Evolutionary conservation across 2,797 vertebrate genomes (phyloP).

Genomic region (Pteropus rufus): DNA sequence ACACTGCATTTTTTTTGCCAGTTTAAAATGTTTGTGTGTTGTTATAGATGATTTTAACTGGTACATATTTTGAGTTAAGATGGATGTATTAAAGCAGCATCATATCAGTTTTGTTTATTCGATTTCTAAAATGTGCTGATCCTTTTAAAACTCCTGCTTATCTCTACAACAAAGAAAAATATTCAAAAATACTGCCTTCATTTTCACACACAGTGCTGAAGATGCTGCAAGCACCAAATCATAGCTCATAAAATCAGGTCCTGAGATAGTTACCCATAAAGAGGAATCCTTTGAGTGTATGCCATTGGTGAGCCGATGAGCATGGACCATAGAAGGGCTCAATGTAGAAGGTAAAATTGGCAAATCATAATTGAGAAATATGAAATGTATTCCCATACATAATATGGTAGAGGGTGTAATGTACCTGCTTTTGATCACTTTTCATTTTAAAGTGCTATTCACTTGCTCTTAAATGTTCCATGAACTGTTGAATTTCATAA

Average conservation of each 20-base stretch:
- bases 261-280: constrained; percentile 99
- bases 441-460: constrained; percentile 85
- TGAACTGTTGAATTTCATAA: constrained; percentile 83
- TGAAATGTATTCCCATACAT: constrained; percentile 88
- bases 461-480: constrained; percentile 85
- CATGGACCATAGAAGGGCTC: constrained; percentile 99
- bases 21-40: constrained; percentile 85
- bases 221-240: constrained; percentile 95
- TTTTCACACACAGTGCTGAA: constrained; percentile 99
- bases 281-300: constrained; percentile 99
- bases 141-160: constrained; percentile 88
- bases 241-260: constrained; percentile 99
- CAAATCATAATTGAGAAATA: constrained; percentile 84
- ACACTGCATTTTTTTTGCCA: constrained; percentile 82
- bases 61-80: constrained; percentile 82
- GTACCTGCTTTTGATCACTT: constrained; percentile 85
- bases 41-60: constrained; percentile 79
- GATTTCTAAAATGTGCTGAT: constrained; percentile 86
- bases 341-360: constrained; percentile 98
- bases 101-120: constrained; percentile 80
- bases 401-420: constrained; percentile 84
- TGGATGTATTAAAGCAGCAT: constrained; percentile 83
- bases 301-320: constrained; percentile 96
- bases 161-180: constrained; percentile 84
- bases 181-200: constrained; percentile 98